A percentile compares a stretch with the other conserved stretches of the same genome.
Conservation (phyloP, 2,797 vertebrate species). For the Coregonus suidteri region DNA sequence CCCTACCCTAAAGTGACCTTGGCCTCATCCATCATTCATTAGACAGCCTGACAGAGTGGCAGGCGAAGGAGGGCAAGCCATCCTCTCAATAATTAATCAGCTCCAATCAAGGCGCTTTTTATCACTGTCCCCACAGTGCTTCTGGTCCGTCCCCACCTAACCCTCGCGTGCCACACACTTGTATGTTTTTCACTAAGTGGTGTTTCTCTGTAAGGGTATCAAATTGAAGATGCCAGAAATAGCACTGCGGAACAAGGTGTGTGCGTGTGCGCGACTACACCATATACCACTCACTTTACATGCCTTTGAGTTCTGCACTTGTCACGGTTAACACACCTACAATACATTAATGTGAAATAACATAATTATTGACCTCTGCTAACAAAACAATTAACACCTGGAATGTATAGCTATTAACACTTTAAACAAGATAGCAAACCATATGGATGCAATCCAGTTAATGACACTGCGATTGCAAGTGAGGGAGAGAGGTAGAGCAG, state of each 20-base stretch:
- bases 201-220: background rate
- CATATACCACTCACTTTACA: too few relatives aligned
- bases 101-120: slow-evolving; percentile 42
- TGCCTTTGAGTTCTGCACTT: background rate
- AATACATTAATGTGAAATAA: background rate
- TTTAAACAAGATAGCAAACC: slow-evolving; percentile 2
- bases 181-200: slow-evolving; percentile 17
- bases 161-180: slow-evolving; percentile 16
- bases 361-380: background rate
- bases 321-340: background rate
- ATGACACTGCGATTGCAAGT: too few relatives aligned
- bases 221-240: background rate
- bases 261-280: background rate
- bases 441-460: slow-evolving; percentile 13
- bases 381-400: background rate
- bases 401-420: background rate
- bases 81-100: slow-evolving; percentile 56
- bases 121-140: slow-evolving; percentile 11
- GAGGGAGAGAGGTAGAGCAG: too few relatives aligned
- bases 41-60: slow-evolving; percentile 45
- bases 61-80: slow-evolving; percentile 31
- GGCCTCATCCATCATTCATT: slow-evolving; percentile 65
- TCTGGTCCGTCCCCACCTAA: background rate
- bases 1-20: slow-evolving; percentile 57
- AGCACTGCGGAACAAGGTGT: background rate